Evolutionary conservation across 2,797 vertebrate species (phyloP), one percentile per base, ranked within the genome.

Genomic region (Carduelis carduelis): DNA sequence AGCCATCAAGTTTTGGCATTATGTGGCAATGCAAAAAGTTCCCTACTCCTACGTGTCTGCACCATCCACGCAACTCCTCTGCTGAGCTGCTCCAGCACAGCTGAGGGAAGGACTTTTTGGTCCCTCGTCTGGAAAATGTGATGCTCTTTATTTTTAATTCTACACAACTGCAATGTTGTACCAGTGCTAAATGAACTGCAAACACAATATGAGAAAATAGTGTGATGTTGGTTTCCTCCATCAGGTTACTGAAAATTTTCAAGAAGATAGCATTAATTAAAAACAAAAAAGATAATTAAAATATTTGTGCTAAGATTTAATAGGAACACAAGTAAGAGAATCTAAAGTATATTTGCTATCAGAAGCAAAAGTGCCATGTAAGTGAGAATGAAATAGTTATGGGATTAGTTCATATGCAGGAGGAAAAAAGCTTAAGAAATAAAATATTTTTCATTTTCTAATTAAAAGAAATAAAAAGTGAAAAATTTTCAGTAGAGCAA

Each of bases 41-140:
- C 77, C 61, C 56, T 44, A 93, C 93, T 95, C 95, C 90, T 66
- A 94, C 86, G 1, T 79, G 86, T 95, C 95, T 95, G 70, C 74
- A 43, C 86, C 61, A 32, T 82, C 53, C 69, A 90, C 49, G 5
- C 72, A 83, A 53, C n/a, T 78, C 50, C 9, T 6, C 39, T 61
- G 17, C 61, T 56, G 50, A 86, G 46, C 43, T 87, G 34, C 83
- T 71, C 35, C 80, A 50, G 56, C 65, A 44, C 44, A 84, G 56
- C 43, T 1, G 1, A 82, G 41, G 28, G 79, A 65, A 91, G 37
- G 49, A 52, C 23, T 14, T 13, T 50, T 70, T 57, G 21, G 21
- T 49, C 56, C 43, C 41, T 14, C 44, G 9, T 27, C n/a, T 71
- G 41, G 74, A 94, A 95, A 93, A 92, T n/a, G 5, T 59, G 23